Evolutionary conservation across 2,888 invertebrate species (phyloP).

Genomic region (Tanypteryx hageni): DNA sequence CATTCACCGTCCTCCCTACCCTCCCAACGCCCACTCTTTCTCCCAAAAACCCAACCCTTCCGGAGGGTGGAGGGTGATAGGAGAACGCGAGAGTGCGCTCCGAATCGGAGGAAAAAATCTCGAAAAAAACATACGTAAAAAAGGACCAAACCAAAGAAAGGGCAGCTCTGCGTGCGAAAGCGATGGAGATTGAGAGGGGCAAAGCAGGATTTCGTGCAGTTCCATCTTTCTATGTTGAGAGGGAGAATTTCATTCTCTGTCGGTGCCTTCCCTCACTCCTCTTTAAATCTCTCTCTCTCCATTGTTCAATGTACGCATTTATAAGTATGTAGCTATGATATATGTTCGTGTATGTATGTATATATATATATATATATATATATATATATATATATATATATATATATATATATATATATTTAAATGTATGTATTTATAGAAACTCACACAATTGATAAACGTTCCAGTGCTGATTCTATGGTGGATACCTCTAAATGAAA

Average conservation of each 20-base stretch:
- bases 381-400: too few relatives aligned
- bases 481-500: too few relatives aligned
- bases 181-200: neutral
- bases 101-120: neutral
- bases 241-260: neutral
- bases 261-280: neutral
- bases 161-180: conserved; percentile 3
- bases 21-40: too few relatives aligned
- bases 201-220: neutral
- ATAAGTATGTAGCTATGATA: too few relatives aligned
- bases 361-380: too few relatives aligned
- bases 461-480: too few relatives aligned
- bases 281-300: neutral
- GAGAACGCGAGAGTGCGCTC: neutral
- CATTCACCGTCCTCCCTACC: too few relatives aligned
- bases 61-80: conserved; percentile 2
- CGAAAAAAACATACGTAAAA: neutral
- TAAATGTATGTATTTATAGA: too few relatives aligned
- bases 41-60: neutral
- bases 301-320: neutral
- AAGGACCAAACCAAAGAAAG: neutral
- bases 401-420: too few relatives aligned
- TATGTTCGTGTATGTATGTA: too few relatives aligned
- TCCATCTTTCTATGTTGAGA: neutral
- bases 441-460: too few relatives aligned